These are phyloP conservation scores for Entelurus aequoreus DNA, from an alignment of 2,113 vertebrate genomes.

Conservation along the genomic window DNA sequence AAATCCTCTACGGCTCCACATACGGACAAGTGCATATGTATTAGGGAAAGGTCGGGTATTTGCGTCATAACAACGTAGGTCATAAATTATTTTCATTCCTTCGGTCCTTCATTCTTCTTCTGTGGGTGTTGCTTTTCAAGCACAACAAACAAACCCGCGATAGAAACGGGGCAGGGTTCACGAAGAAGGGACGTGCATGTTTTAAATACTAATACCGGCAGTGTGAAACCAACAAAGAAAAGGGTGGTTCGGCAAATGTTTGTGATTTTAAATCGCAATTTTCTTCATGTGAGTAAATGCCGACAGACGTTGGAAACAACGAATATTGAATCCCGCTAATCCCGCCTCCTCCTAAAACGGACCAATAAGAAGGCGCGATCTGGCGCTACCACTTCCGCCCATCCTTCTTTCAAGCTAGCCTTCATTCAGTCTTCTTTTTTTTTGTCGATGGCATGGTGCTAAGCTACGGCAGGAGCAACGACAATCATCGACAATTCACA, in stretches of 20 bases:
- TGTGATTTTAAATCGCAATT: conserved; percentile 3
- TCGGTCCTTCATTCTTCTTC: conserved; percentile 44
- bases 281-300: conserved; percentile 42
- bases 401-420: conserved; percentile 43
- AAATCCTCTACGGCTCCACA: background rate
- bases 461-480: conserved; percentile 30
- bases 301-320: conserved; percentile 32
- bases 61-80: conserved; percentile 52
- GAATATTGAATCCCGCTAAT: fast-evolving
- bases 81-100: conserved; percentile 14
- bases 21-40: background rate
- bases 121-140: conserved; percentile 48
- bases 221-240: background rate
- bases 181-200: background rate
- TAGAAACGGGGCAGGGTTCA: background rate
- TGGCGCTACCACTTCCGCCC: conserved; percentile 36
- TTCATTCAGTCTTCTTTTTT: conserved; percentile 46
- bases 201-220: background rate
- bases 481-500: conserved; percentile 14
- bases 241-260: background rate
- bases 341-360: background rate
- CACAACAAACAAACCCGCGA: conserved; percentile 34
- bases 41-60: conserved; percentile 40
- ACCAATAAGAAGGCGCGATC: conserved; percentile 39
- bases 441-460: conserved; percentile 65